Evolutionary conservation across 2,797 vertebrate species (phyloP), one percentile per base, ranked within the genome.

Genomic region (Lepilemur ruficaudatus): DNA sequence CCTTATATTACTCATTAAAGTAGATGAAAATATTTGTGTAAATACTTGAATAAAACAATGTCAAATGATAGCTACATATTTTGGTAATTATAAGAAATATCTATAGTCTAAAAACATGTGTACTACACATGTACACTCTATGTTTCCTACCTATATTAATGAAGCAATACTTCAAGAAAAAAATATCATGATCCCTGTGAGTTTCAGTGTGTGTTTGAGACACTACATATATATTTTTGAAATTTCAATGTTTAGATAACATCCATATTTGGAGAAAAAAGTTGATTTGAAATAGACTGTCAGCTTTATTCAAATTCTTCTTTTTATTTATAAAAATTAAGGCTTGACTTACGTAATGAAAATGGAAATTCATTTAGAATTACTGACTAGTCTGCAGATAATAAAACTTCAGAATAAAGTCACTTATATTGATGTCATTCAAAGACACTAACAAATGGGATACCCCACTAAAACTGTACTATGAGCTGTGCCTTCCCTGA

Each of bases 341-440:
- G 4, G 3, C 5, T 78, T 82, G 22, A n/a, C 12, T 88, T 93
- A 3, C 1, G n/a, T 78, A 88, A 67, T 57, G 4, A 72, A 76
- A 11, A 50, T 3, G 23, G 11, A 4, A 32, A 80, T 35, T 65
- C 10, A 22, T 63, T 28, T 23, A 17, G 25, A 96, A 41, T 63
- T 67, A 67, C 3, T 32, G 7, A 79, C 18, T 38, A 81, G 1
- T 46, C 43, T 80, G 8, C 10, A 87, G n/a, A 23, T 41, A 84
- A 87, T 57, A 12, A 23, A 69, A 70, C 12, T 59, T 63, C 41
- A 46, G 18, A 70, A 84, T 92, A 46, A 95, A 91, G 14, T 93
- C 61, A 48, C 8, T 38, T 13, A n/a, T 69, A 32, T 0, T 41
- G 57, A 65, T 43, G 13, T 65, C 38, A 52, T 28, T 85, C 92